These are phyloP conservation scores for Cataglyphis rosenhaueri DNA, from an alignment of 2,888 invertebrate species.

Conservation along the genomic window DNA sequence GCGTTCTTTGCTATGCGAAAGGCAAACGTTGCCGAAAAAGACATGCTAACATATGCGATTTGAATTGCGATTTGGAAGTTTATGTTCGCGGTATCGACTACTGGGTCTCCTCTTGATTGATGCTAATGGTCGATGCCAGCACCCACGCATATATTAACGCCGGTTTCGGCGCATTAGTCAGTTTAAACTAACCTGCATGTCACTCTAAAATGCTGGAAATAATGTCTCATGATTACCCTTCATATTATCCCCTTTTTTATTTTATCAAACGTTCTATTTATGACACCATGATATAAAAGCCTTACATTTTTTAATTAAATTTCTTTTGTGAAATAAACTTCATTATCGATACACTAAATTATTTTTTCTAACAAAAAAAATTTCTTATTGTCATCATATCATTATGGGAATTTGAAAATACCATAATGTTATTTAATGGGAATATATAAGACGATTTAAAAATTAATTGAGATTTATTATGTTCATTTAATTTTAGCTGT, in stretches of 20 bases:
- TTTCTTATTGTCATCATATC: not conserved
- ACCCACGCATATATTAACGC: not conserved
- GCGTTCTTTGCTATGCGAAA: not conserved
- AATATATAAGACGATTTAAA: not conserved
- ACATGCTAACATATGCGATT: not conserved
- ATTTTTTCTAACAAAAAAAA: not conserved
- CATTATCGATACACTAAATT: too few species aligned
- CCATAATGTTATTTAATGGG: not conserved
- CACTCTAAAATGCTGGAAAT: not conserved
- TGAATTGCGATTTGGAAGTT: not conserved
- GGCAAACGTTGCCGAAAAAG: not conserved
- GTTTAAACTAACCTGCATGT: not conserved
- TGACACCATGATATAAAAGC: not conserved
- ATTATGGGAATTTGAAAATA: not conserved
- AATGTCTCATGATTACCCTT: not conserved
- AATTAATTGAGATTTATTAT: not conserved
- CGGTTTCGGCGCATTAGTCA: not conserved
- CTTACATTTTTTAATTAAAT: not conserved
- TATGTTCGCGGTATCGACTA: not conserved
- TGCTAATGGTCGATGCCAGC: not conserved
- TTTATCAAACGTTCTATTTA: not conserved
- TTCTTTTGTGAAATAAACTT: not conserved
- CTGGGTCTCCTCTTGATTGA: not conserved
- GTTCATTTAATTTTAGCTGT: not conserved
- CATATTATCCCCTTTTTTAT: not conserved